A percentile compares a stretch with the other conserved stretches of the same genome.
phyloP scores from a whole-genome alignment of 2,113 vertebrate genomes.

The Elachura formosa region DNA sequence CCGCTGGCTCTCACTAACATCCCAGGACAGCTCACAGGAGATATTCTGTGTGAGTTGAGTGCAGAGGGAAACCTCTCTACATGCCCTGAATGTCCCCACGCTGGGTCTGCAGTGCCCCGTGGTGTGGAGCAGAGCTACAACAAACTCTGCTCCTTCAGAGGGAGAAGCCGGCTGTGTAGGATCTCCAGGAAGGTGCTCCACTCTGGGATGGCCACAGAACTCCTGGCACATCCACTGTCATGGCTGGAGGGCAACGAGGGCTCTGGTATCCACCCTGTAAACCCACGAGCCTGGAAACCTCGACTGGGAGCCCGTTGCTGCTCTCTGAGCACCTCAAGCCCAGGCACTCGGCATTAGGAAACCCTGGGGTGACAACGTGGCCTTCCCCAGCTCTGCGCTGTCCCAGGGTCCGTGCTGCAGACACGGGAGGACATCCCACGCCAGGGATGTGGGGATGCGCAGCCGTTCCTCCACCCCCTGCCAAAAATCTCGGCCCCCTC shows the following conservation, averaged over 20 bases:
- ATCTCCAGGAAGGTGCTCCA: not conserved
- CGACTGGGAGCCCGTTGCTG: not conserved
- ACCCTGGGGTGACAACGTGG: not conserved
- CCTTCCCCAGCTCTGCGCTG: not conserved
- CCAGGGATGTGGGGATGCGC: not conserved
- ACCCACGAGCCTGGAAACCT: not conserved
- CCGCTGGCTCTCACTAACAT: not conserved
- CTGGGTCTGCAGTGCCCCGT: not conserved
- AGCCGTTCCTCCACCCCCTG: rapidly evolving
- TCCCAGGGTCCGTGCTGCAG: not conserved
- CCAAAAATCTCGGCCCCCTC: not conserved
- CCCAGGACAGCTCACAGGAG: rapidly evolving
- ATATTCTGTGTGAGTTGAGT: rapidly evolving
- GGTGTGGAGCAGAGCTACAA: not conserved
- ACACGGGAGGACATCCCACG: rapidly evolving
- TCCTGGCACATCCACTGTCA: rapidly evolving
- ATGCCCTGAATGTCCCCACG: rapidly evolving
- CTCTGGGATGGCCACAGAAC: not conserved
- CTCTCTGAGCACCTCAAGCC: not conserved
- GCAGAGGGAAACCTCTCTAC: not conserved
- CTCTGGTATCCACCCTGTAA: not conserved
- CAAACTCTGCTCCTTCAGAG: not conserved
- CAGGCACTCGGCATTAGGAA: not conserved
- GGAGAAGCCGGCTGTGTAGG: not conserved
- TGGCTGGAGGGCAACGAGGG: not conserved